phyloP scores from a whole-genome alignment of 2,113 vertebrate genomes.

The Mirounga angustirostris region DNA sequence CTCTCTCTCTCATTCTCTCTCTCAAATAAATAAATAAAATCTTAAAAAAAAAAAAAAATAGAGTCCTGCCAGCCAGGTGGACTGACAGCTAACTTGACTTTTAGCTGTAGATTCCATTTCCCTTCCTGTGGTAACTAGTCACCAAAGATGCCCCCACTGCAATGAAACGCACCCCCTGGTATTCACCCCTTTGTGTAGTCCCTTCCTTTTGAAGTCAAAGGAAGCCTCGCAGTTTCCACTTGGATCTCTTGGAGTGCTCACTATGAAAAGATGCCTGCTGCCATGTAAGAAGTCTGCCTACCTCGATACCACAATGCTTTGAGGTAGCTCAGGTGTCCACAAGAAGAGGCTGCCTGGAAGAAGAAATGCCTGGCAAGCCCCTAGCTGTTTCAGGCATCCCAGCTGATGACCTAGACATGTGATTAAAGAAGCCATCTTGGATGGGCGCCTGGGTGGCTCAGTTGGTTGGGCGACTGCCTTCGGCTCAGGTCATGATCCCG shows the following conservation, averaged over 20 bases:
- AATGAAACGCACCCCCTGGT: neutral
- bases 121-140: neutral
- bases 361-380: neutral
- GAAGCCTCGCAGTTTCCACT: neutral
- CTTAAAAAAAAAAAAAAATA: slow-evolving; percentile 64
- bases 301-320: neutral
- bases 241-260: neutral
- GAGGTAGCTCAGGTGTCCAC: slow-evolving; percentile 4
- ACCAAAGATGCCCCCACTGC: neutral
- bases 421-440: slow-evolving; percentile 6
- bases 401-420: neutral
- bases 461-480: too few species aligned
- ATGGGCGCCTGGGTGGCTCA: too few species aligned
- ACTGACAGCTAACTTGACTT: slow-evolving; percentile 12
- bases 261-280: neutral
- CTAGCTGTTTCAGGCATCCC: neutral
- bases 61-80: neutral
- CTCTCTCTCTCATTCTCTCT: too few species aligned
- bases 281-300: neutral
- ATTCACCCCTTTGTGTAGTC: neutral
- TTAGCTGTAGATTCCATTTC: neutral
- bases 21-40: too few species aligned
- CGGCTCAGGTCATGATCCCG: too few species aligned
- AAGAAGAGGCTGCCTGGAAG: neutral
- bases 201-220: slow-evolving; percentile 1